phyloP scores from a whole-genome alignment of 1,140 invertebrate genomes.

The Heliconius hermathena region DNA sequence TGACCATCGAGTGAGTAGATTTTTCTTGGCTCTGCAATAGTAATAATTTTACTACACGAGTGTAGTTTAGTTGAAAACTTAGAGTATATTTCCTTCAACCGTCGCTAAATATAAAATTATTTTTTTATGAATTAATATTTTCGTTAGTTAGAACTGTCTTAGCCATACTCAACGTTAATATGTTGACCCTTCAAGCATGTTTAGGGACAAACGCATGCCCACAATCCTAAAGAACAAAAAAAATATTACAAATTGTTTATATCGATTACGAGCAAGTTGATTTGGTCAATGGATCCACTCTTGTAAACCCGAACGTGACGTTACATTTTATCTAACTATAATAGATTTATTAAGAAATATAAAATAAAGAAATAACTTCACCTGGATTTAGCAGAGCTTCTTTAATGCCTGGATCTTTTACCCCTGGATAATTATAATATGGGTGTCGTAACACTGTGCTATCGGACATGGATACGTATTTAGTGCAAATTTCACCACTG shows the following conservation, averaged over 20 bases:
- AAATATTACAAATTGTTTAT: too few species aligned
- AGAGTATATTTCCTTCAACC: background rate
- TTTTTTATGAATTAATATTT: too few species aligned
- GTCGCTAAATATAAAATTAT: background rate
- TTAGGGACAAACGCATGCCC: too few species aligned
- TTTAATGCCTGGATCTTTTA: slow-evolving; percentile 74
- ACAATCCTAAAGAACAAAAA: too few species aligned
- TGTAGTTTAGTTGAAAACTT: slow-evolving; percentile 4
- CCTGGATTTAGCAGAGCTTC: slow-evolving; percentile 62
- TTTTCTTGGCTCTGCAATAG: slow-evolving; percentile 46
- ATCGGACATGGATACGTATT: slow-evolving; percentile 69
- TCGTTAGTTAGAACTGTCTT: too few species aligned
- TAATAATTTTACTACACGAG: background rate
- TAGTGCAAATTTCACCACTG: slow-evolving; percentile 62
- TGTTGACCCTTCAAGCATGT: too few species aligned
- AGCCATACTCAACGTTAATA: too few species aligned
- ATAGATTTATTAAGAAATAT: too few species aligned
- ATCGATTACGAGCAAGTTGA: too few species aligned
- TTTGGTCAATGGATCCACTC: too few species aligned
- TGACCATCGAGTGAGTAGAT: slow-evolving; percentile 63
- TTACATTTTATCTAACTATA: too few species aligned
- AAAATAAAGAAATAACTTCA: background rate
- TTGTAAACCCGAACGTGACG: too few species aligned
- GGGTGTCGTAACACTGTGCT: slow-evolving; percentile 73
- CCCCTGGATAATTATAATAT: slow-evolving; percentile 73